Base-by-base conservation (phyloP, 2,797 vertebrate species). In the Philypnodon macrostomus region DNA sequence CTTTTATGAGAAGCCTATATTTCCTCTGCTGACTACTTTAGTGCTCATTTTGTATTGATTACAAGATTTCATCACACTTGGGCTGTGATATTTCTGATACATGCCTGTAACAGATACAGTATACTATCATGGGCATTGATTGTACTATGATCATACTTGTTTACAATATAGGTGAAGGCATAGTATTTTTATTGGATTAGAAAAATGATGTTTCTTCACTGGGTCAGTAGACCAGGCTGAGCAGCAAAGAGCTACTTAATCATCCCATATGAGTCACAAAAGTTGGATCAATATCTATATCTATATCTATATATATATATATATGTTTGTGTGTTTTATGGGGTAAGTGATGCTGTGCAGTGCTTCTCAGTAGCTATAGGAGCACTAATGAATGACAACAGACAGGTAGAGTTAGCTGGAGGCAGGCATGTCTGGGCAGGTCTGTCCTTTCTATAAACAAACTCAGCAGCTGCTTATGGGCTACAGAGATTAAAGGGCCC, bases 41-140 rank as follows among this genome's bases (percentile, higher is more conserved):
- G 45, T 37, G 33, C 51, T 67, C 59, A 40, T 55, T 33, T 15
- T 29, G 32, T 63, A 86, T 85, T 46, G 76, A 87, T 75, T 54
- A 26, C 37, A 41, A 21, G 57, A 79, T 85, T 82, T 77, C 80
- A 75, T 79, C 58, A 76, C 50, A 70, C n/a, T 62, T 65, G 61
- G 57, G 45, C 49, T 58, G 37, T 58, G 62, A 56, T 65, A 61
- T 67, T 60, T 70, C 48, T 69, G 53, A 69, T 52, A 68, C 67
- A 71, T 45, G 42, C 31, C 17, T 49, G 70, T 62, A 72, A 80
- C 48, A 54, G 64, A 76, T 72, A 70, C 52, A 52, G 39, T 50
- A 30, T 49, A 46, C 62, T 75, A 58, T 66, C 65, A 19, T 31
- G 51, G 37, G 54, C 40, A 72, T 67, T 42, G 60, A 75, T 58